Evolutionary conservation across 2,113 vertebrate species (phyloP).

Genomic region (Stegostoma tigrinum): DNA sequence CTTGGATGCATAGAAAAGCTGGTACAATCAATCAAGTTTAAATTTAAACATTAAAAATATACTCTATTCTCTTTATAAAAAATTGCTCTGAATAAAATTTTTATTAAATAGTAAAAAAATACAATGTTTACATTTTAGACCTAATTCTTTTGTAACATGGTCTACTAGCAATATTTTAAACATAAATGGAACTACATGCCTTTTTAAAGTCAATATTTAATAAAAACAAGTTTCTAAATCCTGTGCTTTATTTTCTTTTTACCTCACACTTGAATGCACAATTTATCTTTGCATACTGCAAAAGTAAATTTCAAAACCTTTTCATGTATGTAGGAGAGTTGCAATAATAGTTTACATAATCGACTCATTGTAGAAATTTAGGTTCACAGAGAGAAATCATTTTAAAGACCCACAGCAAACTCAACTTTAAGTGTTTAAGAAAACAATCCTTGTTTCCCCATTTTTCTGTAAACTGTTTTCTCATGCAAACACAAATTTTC

Average conservation of each 20-base stretch:
- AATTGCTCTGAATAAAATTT: neutral
- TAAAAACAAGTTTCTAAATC: neutral
- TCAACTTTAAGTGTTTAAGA: neutral
- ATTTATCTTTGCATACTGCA: neutral
- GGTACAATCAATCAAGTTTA: constrained; percentile 33
- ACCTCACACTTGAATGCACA: neutral
- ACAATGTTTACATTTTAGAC: constrained; percentile 31
- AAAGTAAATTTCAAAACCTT: neutral
- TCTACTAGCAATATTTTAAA: constrained; percentile 9
- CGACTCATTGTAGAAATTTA: neutral
- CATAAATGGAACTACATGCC: neutral
- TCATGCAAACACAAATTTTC: too few relatives aligned
- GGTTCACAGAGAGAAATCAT: neutral
- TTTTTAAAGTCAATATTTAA: constrained; percentile 1
- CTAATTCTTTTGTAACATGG: neutral
- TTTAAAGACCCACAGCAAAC: neutral
- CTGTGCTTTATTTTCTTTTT: neutral
- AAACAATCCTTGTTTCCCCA: neutral
- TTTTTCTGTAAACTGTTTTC: neutral
- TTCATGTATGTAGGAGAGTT: neutral
- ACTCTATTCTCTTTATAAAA: neutral
- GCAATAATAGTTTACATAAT: neutral
- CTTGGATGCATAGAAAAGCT: neutral
- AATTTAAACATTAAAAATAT: constrained; percentile 16
- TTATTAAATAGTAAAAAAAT: constrained; percentile 11